phyloP scores from a whole-genome alignment of 2,888 invertebrate species.

The Drosophila rubida region DNA sequence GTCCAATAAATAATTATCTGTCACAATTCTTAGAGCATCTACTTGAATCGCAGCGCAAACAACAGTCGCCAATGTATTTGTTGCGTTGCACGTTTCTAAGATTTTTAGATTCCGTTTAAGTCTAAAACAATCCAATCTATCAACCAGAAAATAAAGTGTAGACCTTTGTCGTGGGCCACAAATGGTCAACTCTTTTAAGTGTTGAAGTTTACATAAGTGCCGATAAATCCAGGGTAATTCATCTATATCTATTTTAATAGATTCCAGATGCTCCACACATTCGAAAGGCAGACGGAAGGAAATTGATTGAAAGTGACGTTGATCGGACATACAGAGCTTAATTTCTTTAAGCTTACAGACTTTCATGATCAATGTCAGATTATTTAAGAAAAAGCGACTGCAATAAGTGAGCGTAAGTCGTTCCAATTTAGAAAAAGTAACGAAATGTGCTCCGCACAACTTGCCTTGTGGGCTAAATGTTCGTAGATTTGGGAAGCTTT shows the following conservation, averaged over 20 bases:
- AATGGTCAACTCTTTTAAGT: conserved; percentile 45
- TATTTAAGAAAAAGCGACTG: conserved; percentile 16
- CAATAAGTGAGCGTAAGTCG: conserved; percentile 57
- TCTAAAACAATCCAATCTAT: conserved; percentile 10
- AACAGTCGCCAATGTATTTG: conserved; percentile 12
- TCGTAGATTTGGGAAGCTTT: conserved; percentile 56
- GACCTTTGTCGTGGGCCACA: conserved; percentile 1
- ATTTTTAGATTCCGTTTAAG: conserved; percentile 20
- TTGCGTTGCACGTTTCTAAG: conserved; percentile 25
- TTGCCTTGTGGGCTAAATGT: conserved; percentile 62
- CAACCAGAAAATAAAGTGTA: conserved; percentile 16
- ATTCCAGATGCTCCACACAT: conserved; percentile 41
- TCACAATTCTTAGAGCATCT: conserved; percentile 49
- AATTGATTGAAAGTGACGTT: neutral
- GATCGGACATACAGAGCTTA: conserved; percentile 43
- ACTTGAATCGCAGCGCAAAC: conserved; percentile 29
- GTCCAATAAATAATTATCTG: conserved; percentile 37
- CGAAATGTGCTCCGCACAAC: conserved; percentile 50
- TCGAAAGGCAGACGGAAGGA: conserved; percentile 31
- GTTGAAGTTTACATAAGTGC: conserved; percentile 29
- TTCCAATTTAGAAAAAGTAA: conserved; percentile 40
- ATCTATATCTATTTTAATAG: conserved; percentile 38
- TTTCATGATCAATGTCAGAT: conserved; percentile 42
- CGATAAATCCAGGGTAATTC: conserved; percentile 53
- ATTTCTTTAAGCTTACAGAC: conserved; percentile 44